Evolutionary conservation across 2,113 vertebrate genomes (phyloP).

Genomic region (Grus americana): DNA sequence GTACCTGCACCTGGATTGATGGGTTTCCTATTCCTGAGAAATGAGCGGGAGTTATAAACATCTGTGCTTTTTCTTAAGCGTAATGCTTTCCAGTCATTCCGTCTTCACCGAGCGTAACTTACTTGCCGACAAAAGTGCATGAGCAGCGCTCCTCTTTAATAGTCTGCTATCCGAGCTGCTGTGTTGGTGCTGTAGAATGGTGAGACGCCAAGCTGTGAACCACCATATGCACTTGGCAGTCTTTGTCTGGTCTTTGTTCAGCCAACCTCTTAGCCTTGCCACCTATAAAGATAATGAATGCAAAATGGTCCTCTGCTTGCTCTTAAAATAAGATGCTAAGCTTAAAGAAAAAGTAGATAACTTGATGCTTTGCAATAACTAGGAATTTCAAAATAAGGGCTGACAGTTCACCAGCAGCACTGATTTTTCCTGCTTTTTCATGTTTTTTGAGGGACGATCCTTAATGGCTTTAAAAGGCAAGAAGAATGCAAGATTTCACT

Average conservation of each 20-base stretch:
- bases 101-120: slow-evolving; percentile 74
- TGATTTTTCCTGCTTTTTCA: slow-evolving; percentile 11
- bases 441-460: not conserved
- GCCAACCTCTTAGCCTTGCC: slow-evolving; percentile 76
- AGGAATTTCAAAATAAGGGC: slow-evolving; percentile 38
- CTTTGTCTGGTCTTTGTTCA: slow-evolving; percentile 77
- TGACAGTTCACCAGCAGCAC: not conserved
- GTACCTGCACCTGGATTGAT: slow-evolving; percentile 39
- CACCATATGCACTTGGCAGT: slow-evolving; percentile 78
- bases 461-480: not conserved
- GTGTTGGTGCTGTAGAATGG: slow-evolving; percentile 74
- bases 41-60: slow-evolving; percentile 52
- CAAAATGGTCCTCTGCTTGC: slow-evolving; percentile 60
- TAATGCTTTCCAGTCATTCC: slow-evolving; percentile 64
- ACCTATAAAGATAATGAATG: slow-evolving; percentile 77
- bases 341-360: slow-evolving; percentile 61
- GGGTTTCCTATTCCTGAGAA: slow-evolving; percentile 48
- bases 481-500: not conserved
- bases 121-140: slow-evolving; percentile 74
- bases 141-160: slow-evolving; percentile 75
- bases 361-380: not conserved
- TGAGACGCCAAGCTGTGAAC: slow-evolving; percentile 75
- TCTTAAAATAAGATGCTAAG: slow-evolving; percentile 65
- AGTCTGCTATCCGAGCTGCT: slow-evolving; percentile 68
- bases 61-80: slow-evolving; percentile 59